Base-by-base conservation (phyloP, 2,113 vertebrate genomes). In the Etia nguti region DNA sequence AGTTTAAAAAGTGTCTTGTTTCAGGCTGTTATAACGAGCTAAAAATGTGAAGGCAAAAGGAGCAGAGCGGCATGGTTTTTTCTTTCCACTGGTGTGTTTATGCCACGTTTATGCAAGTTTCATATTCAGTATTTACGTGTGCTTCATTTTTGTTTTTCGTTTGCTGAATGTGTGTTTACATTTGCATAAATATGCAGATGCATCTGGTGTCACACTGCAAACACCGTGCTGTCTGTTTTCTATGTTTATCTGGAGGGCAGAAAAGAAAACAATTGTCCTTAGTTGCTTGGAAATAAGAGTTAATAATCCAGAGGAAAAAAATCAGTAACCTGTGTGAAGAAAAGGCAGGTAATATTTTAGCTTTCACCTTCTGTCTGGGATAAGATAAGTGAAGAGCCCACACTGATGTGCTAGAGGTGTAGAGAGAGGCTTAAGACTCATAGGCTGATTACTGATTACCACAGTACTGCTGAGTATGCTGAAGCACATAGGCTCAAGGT, bases 381-480 rank as follows among this genome's bases (percentile, higher is more conserved):
- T 90, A 80, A 81, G 86, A 81, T 90, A 90, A 88, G 84, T 70
- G 88, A 86, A 87, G 59, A 92, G 86, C 46, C 29, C 1, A 16
- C n/a, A 22, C 79, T 85, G 87, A 52, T 83, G 80, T 73, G 73
- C 56, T 48, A 26, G 41, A 73, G 68, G 68, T 18, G 68, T 46
- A 75, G 62, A 50, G 90, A 92, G 77, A 89, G 87, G 94, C 93
- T 94, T 94, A 95, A 68, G 84, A 88, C 90, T 82, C 60, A 92
- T 94, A 93, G 94, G 94, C 94, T 95, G 94, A 96, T 95, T 94
- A 94, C 94, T 92, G 93, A 95, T 96, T 93, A 93, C 92, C 85
- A 43, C 88, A 75, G 90, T 81, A 93, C 83, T 95, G 94, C 94
- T 95, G 94, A 95, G 92, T 88, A 89, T 83, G 92, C 93, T 93